Evolutionary conservation across 2,797 vertebrate genomes (phyloP).

Genomic region (Sarcoramphus papa): DNA sequence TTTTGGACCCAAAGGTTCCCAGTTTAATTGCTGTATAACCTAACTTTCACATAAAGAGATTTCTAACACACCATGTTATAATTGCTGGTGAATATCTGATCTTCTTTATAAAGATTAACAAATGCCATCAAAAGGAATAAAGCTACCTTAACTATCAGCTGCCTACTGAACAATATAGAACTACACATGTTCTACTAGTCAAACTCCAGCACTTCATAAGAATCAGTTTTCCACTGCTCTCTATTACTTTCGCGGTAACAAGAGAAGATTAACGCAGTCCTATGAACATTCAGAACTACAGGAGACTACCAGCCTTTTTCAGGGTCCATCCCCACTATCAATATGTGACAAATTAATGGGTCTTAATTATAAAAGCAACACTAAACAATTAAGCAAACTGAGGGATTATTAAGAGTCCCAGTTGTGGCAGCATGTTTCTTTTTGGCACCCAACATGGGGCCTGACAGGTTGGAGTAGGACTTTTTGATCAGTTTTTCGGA

Average conservation of each 20-base stretch:
- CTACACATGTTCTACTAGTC: background rate
- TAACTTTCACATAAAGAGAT: background rate
- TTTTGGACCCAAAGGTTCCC: background rate
- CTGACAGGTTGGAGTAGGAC: too few relatives aligned
- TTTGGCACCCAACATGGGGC: too few relatives aligned
- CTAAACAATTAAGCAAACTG: constrained; percentile 65
- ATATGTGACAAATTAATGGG: constrained; percentile 60
- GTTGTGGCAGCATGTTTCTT: constrained; percentile 1
- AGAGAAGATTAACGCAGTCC: constrained; percentile 9
- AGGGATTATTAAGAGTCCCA: constrained; percentile 40
- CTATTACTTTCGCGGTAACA: background rate
- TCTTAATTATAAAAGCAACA: constrained; percentile 69
- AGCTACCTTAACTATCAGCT: background rate
- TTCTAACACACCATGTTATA: background rate
- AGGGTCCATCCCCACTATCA: constrained; percentile 61
- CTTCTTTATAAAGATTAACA: background rate
- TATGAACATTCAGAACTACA: background rate
- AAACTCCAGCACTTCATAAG: background rate
- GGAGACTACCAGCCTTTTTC: constrained; percentile 29
- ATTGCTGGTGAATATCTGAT: background rate
- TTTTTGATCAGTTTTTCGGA: too few relatives aligned
- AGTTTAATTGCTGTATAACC: background rate
- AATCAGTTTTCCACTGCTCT: background rate
- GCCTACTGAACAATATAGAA: background rate
- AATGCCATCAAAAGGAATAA: background rate